phyloP scores from a whole-genome alignment of 2,888 invertebrate genomes.

The Eristalis pertinax region DNA sequence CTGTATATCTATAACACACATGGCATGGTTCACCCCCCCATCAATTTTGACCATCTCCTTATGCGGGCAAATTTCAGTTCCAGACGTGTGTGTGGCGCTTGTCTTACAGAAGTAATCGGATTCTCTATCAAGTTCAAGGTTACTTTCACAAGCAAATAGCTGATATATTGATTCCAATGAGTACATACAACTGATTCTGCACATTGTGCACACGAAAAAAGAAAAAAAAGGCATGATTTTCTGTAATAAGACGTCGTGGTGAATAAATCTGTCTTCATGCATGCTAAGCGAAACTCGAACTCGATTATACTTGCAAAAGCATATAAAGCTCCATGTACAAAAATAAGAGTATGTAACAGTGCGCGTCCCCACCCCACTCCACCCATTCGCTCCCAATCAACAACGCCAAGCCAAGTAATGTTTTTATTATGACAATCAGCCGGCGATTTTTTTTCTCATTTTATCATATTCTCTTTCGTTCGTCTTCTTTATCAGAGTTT shows the following conservation, averaged over 20 bases:
- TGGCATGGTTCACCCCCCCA: not conserved
- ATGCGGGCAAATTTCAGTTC: not conserved
- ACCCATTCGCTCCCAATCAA: not conserved
- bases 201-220: not conserved
- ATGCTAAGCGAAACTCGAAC: slow-evolving; percentile 20
- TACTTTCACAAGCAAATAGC: slow-evolving; percentile 20
- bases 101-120: slow-evolving; percentile 29
- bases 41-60: not conserved
- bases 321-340: not conserved
- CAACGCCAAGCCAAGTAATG: not conserved
- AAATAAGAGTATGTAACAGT: not conserved
- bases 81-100: slow-evolving; percentile 28
- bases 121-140: slow-evolving; percentile 61
- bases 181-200: not conserved
- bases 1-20: not conserved
- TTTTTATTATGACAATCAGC: slow-evolving; percentile 35
- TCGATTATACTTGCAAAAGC: slow-evolving; percentile 7
- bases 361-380: not conserved
- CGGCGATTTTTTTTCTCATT: slow-evolving; percentile 28
- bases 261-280: slow-evolving; percentile 21
- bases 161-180: not conserved
- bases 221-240: not conserved
- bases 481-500: slow-evolving; percentile 5
- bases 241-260: not conserved
- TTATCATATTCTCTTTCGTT: slow-evolving; percentile 18